Conservation (phyloP, 2,888 invertebrate genomes). For the Hemithea aestivaria region DNA sequence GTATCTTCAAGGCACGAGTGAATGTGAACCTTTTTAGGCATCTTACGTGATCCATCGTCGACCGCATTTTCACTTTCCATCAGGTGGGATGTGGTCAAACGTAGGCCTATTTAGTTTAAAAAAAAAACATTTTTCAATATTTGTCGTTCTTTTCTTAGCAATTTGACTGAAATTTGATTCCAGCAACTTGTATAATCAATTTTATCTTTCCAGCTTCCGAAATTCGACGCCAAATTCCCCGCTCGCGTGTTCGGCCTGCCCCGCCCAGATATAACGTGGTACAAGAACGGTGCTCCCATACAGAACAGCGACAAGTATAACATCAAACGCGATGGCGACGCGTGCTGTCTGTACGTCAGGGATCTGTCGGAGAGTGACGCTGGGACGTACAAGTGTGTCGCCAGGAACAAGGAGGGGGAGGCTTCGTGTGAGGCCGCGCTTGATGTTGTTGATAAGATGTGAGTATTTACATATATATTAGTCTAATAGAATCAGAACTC, state of each 20-base stretch:
- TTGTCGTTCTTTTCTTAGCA: no score
- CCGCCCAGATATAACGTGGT: conserved; percentile 92
- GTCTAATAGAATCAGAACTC: no score
- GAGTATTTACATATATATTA: conserved; percentile 52
- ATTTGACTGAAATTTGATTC: no score
- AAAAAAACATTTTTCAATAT: no score
- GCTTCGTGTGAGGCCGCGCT: conserved; percentile 86
- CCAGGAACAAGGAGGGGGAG: conserved; percentile 89
- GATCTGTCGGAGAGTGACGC: conserved; percentile 83
- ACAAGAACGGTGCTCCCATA: conserved; percentile 88
- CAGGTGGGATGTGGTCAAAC: no score
- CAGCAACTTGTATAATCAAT: not conserved
- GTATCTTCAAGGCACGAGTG: no score
- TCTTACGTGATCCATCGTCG: no score
- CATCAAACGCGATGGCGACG: conserved; percentile 87
- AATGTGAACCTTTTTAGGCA: no score
- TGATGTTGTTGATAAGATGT: conserved; percentile 91
- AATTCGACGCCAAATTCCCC: conserved; percentile 89
- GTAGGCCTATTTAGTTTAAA: no score
- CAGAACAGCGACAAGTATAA: conserved; percentile 84
- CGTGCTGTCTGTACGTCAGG: conserved; percentile 85
- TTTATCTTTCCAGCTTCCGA: conserved; percentile 77
- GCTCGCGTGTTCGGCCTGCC: conserved; percentile 90
- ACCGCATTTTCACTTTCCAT: no score
- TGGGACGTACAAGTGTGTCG: conserved; percentile 87